Conservation (phyloP, 2,797 vertebrate species). For the Lacerta bilineata region DNA sequence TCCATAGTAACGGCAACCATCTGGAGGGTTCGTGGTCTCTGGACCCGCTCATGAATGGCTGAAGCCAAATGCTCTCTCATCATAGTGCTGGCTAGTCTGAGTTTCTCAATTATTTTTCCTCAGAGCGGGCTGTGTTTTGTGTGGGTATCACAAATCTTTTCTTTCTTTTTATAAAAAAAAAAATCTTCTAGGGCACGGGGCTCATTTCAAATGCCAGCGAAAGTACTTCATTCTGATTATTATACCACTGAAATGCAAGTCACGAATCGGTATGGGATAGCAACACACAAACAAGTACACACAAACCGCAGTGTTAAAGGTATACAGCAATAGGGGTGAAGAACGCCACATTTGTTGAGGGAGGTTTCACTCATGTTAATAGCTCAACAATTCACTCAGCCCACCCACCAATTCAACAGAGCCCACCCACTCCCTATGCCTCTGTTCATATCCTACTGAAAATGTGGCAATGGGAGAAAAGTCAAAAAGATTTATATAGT, state of each 20-base stretch:
- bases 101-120: neutral
- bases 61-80: neutral
- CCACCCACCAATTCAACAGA: too few species aligned
- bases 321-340: too few species aligned
- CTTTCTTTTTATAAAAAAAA: neutral
- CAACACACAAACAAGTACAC: too few species aligned
- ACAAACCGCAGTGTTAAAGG: too few species aligned
- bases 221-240: neutral
- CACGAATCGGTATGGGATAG: neutral
- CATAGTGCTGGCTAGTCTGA: neutral
- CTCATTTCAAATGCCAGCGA: neutral
- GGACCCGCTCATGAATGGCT: neutral
- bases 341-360: too few species aligned
- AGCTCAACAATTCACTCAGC: too few species aligned
- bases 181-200: neutral
- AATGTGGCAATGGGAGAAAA: too few species aligned
- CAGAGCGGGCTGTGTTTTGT: neutral
- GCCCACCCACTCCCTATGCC: too few species aligned
- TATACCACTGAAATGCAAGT: neutral
- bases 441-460: too few species aligned
- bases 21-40: constrained; percentile 13
- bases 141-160: neutral
- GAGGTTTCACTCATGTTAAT: too few species aligned
- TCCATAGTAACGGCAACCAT: constrained; percentile 24
- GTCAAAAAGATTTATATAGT: too few species aligned